Evolutionary conservation across 2,113 vertebrate species (phyloP).

Genomic region (Murina feae): DNA sequence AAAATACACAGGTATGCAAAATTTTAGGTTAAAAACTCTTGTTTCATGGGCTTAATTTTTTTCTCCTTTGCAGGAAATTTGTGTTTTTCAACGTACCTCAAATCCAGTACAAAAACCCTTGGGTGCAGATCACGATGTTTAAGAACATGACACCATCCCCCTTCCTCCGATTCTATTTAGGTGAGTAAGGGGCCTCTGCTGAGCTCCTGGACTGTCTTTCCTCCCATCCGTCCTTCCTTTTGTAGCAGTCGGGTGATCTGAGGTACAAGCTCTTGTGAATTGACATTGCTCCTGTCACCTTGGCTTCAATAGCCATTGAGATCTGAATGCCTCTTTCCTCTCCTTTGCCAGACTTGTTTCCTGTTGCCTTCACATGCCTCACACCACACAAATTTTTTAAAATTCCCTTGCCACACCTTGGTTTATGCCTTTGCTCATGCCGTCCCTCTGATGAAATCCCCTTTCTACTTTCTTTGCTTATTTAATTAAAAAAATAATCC

Average conservation of each 20-base stretch:
- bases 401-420: background rate
- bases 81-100: constrained; percentile 96
- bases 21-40: background rate
- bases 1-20: background rate
- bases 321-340: background rate
- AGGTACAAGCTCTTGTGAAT: accelerated
- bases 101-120: constrained; percentile 96
- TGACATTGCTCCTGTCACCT: accelerated
- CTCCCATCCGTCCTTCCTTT: accelerated
- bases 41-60: background rate
- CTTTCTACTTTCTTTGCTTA: background rate
- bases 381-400: accelerated
- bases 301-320: too few relatives aligned
- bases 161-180: constrained; percentile 93
- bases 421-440: background rate
- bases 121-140: constrained; percentile 95
- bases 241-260: background rate
- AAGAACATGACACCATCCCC: constrained; percentile 96
- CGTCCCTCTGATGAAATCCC: background rate
- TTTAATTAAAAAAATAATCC: background rate
- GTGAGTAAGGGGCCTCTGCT: constrained; percentile 76
- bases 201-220: accelerated
- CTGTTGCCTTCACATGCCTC: background rate
- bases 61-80: constrained; percentile 87
- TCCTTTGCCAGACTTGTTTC: background rate